Base-by-base conservation (phyloP, 2,113 vertebrate genomes). In the Sylvilagus bachmani region DNA sequence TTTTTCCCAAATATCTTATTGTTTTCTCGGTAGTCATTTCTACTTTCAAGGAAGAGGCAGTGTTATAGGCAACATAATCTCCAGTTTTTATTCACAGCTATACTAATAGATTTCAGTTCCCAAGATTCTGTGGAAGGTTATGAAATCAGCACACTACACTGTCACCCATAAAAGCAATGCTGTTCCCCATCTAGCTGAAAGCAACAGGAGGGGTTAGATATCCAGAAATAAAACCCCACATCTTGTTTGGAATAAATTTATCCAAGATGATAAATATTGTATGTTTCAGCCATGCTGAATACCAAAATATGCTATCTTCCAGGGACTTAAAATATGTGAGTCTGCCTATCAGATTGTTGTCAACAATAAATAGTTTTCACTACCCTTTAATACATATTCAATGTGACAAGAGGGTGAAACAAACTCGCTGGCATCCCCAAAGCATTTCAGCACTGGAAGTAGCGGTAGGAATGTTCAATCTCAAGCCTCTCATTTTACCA, bases 201-300 rank as follows among this genome's bases (percentile, higher is more conserved):
- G 21, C 14, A 44, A 51, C 67, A 12, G 38, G 13, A 82, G 22
- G 44, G 55, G 19, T 62, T 33, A 36, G 22, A 70, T 44, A 49
- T 31, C 24, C 25, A 69, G 55, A 82, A 86, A 92, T 79, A 83
- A 89, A 36, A 74, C 49, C 74, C 21, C 6, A 71, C 53, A 31
- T 36, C 73, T 75, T 66, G 36, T 90, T 64, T 67, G 91, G 44
- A 91, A 91, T 89, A 82, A 3, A 73, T 67, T 53, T 78, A 24
- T 77, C 51, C 33, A 66, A 55, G 17, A 61, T 12, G 33, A 24
- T 83, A 78, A 78, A 86, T 69, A 83, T 25, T 53, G 19, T 6
- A 3, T 2, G 29, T 53, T 81, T 66, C 3, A 75, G 2, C 49
- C 78, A 70, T 29, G 49, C 25, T 31, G 44, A 73, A n/a, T 81